Evolutionary conservation across 2,888 invertebrate species (phyloP).

Genomic region (Nephrotoma flavescens): DNA sequence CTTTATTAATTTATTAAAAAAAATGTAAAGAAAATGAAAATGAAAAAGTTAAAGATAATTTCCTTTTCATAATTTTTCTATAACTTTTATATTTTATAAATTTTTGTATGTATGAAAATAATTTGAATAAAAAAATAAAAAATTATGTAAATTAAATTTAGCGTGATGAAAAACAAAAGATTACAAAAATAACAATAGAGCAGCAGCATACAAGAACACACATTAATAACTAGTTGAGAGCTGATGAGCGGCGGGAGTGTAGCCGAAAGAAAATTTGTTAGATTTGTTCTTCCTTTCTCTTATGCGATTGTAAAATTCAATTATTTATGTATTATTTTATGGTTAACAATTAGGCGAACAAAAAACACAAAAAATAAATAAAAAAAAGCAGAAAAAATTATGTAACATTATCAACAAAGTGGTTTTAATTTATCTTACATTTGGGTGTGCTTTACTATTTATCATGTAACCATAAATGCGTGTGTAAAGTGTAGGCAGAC

Average conservation of each 20-base stretch:
- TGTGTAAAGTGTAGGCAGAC: not conserved
- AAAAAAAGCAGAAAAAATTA: not conserved
- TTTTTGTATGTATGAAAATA: not conserved
- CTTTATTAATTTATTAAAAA: not conserved
- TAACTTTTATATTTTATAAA: not conserved
- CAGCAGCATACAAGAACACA: not conserved
- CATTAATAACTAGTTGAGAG: not conserved
- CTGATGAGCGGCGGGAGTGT: not conserved
- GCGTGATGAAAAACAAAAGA: not conserved
- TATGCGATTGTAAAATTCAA: not conserved
- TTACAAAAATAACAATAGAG: not conserved
- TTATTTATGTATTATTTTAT: not conserved
- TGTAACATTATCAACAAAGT: not conserved
- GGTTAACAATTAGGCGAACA: not conserved
- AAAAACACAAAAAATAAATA: not conserved
- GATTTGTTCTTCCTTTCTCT: not conserved
- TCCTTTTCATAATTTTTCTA: not conserved
- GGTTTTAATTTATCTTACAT: not conserved
- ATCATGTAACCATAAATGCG: not conserved
- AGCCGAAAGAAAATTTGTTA: not conserved
- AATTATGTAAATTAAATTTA: not conserved
- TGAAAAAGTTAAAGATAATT: not conserved
- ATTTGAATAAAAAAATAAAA: not conserved
- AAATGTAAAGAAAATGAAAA: not conserved
- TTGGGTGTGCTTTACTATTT: not conserved